Evolutionary conservation across 2,888 invertebrate species (phyloP), one percentile per base, ranked within the genome.

Genomic region (Anthrax anthrax): DNA sequence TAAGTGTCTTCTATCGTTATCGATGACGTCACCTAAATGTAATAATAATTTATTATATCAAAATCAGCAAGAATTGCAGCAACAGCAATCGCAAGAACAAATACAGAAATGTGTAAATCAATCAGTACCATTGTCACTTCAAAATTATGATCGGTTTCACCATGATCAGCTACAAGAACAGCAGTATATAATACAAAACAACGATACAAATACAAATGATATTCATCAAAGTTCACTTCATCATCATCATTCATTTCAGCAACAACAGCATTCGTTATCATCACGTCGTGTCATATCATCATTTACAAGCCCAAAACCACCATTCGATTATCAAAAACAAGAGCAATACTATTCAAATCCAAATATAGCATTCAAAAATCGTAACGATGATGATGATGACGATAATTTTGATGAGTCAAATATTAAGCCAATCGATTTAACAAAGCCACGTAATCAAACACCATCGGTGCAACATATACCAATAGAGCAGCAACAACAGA

Each of bases 1-100:
- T 0, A 81, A 84, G 56, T 83, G 88, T 59, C 69, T 90, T 48
- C 65, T 90, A 37, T 84, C 86, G 34, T 69, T 90, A 39, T 81
- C 75, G 18, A 70, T 72, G 56, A 71, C 76, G 39, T 73, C 75
- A 9, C 70, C 74, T 2, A 65, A 61, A 27, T n/a, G n/a, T n/a
- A 55, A 58, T 9, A 62, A 55, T 40, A 64, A 58, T 45, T 49
- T 23, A 59, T 74, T 62, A 56, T 62, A 61, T 17, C 66, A 34
- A 50, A 9, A 12, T 12, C 9, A 5, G 9, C 23, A 27, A 27
- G 8, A 5, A 27, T 2, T 27, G 9, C 9, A 12, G 12, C 9
- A 12, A 12, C 9, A 32, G 9, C 12, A 3, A 12, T 9, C 9
- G 12, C 8, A 9, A 12, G 8, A 12, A 12, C 29, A 32, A 32